phyloP scores from a whole-genome alignment of 1,140 invertebrate genomes.

The Drosophila cardini region DNA sequence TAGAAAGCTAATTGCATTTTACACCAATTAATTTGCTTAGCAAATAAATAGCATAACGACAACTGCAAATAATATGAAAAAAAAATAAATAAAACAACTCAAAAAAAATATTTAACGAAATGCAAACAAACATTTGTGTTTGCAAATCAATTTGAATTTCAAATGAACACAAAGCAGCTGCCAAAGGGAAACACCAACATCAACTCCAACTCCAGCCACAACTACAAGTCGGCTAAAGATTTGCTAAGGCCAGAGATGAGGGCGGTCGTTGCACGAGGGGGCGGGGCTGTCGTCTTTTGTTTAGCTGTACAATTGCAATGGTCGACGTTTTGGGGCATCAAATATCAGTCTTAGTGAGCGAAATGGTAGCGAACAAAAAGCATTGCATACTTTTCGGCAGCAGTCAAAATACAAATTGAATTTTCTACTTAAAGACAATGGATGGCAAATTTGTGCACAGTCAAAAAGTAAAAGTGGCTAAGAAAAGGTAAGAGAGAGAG shows the following conservation, averaged over 20 bases:
- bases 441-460: constrained; percentile 55
- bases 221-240: constrained; percentile 35
- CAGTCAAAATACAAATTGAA: constrained; percentile 65
- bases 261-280: too few species aligned
- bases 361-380: constrained; percentile 50
- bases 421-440: constrained; percentile 78
- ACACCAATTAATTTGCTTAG: constrained; percentile 70
- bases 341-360: constrained; percentile 40
- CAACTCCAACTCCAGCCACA: constrained; percentile 3
- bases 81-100: neutral
- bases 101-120: constrained; percentile 54
- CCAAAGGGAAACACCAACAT: neutral
- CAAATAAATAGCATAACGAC: constrained; percentile 38
- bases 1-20: constrained; percentile 64
- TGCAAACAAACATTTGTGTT: constrained; percentile 55
- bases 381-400: constrained; percentile 45
- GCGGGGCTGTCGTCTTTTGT: constrained; percentile 24
- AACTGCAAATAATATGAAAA: neutral
- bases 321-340: constrained; percentile 51
- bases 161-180: constrained; percentile 51
- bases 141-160: constrained; percentile 72
- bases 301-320: constrained; percentile 52
- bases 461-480: neutral
- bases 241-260: constrained; percentile 22
- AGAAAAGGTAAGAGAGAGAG: neutral